These are phyloP conservation scores for Anarhynchus alexandrinus DNA, from an alignment of 2,113 vertebrate genomes.

Conservation along the genomic window DNA sequence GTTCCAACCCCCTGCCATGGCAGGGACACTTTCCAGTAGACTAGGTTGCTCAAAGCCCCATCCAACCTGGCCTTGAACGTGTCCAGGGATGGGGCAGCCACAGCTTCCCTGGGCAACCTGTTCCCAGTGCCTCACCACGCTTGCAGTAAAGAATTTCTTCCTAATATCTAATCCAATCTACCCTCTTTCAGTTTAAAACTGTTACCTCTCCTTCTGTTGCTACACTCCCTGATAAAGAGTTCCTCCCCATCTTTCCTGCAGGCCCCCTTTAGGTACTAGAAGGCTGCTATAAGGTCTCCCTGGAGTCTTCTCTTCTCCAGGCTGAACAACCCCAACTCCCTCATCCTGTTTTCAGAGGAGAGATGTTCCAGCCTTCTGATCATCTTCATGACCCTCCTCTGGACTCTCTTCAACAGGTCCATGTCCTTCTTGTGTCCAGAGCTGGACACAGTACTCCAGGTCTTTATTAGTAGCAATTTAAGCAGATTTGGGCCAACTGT, in stretches of 20 bases:
- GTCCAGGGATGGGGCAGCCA: neutral
- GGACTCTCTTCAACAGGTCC: neutral
- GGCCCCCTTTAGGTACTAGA: neutral
- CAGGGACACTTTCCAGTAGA: neutral
- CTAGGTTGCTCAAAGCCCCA: neutral
- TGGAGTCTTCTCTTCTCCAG: neutral
- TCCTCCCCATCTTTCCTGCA: neutral
- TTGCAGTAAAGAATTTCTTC: neutral
- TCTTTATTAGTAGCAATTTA: neutral
- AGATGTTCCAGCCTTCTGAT: neutral
- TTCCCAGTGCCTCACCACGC: neutral
- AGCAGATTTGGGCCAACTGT: neutral
- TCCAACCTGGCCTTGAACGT: neutral
- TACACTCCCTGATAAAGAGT: neutral
- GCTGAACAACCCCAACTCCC: neutral
- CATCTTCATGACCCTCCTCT: neutral
- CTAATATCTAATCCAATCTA: neutral
- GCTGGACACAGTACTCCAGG: neutral
- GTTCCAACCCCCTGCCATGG: neutral
- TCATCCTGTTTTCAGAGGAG: neutral
- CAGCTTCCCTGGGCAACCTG: neutral
- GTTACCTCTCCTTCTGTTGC: neutral
- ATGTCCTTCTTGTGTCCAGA: neutral
- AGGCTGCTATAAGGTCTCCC: neutral
- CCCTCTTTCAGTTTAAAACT: neutral